phyloP scores from a whole-genome alignment of 2,797 vertebrate genomes.

The Babyrousa celebensis region DNA sequence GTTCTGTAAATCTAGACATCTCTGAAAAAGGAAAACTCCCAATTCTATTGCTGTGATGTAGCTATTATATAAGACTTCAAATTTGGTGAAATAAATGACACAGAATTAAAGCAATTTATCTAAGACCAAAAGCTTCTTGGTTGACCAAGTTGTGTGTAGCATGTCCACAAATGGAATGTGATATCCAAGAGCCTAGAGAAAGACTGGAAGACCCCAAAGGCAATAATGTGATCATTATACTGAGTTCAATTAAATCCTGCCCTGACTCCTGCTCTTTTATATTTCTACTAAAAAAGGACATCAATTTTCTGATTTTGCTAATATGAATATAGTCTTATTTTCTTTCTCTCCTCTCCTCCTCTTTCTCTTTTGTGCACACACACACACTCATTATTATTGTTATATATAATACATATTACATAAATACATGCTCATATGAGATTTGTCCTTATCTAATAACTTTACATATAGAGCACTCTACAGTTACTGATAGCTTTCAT shows the following conservation, averaged over 20 bases:
- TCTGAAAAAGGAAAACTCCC: neutral
- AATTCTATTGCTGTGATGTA: neutral
- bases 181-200: neutral
- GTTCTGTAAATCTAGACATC: neutral
- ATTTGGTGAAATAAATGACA: slow-evolving; percentile 48
- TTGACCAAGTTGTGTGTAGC: neutral
- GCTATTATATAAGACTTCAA: neutral
- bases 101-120: neutral
- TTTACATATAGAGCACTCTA: neutral
- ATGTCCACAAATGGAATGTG: neutral
- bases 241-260: neutral
- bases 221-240: neutral
- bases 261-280: neutral
- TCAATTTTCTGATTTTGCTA: slow-evolving; percentile 16
- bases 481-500: neutral
- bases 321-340: neutral
- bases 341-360: neutral
- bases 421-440: neutral
- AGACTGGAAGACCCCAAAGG: neutral
- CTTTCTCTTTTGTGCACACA: neutral
- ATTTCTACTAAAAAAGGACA: neutral
- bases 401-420: neutral
- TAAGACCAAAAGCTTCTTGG: slow-evolving; percentile 3
- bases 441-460: neutral
- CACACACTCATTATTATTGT: neutral